These are phyloP conservation scores for Leucophora obtusa DNA, from an alignment of 2,888 invertebrate genomes.

Conservation along the genomic window DNA sequence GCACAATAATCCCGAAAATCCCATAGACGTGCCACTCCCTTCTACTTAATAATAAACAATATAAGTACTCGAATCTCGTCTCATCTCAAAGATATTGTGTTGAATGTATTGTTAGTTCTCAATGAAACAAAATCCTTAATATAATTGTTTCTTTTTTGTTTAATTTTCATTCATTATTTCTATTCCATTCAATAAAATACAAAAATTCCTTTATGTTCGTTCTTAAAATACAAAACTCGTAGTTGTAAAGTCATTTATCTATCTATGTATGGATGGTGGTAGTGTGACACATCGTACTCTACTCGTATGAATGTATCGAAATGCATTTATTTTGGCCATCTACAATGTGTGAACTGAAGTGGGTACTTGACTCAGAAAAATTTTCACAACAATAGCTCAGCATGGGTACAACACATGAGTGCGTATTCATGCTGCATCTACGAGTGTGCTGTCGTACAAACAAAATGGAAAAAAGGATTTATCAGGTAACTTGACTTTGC, in stretches of 20 bases:
- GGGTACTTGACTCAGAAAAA: conserved; percentile 57
- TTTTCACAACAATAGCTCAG: conserved; percentile 47
- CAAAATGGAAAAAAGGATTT: conserved; percentile 42
- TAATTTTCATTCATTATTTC: conserved; percentile 41
- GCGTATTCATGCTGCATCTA: neutral
- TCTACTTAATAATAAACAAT: neutral
- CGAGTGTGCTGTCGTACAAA: neutral
- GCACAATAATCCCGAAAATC: conserved; percentile 52
- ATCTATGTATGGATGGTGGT: conserved; percentile 38
- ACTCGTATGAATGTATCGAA: neutral
- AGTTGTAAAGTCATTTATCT: conserved; percentile 37
- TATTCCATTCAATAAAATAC: conserved; percentile 45
- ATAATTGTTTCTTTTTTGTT: neutral
- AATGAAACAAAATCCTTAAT: conserved; percentile 20
- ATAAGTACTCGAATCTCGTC: conserved; percentile 9
- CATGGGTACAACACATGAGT: conserved; percentile 33
- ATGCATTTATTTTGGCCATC: conserved; percentile 22
- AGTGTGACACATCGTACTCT: neutral
- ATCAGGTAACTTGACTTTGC: conserved; percentile 29
- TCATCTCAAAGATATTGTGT: neutral
- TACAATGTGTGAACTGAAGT: conserved; percentile 55
- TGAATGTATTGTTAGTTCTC: conserved; percentile 19
- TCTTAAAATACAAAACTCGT: conserved; percentile 8
- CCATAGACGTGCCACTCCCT: conserved; percentile 52
- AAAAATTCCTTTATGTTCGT: conserved; percentile 36